Conservation (phyloP, 1,140 invertebrate species). For the Diabrotica undecimpunctata region DNA sequence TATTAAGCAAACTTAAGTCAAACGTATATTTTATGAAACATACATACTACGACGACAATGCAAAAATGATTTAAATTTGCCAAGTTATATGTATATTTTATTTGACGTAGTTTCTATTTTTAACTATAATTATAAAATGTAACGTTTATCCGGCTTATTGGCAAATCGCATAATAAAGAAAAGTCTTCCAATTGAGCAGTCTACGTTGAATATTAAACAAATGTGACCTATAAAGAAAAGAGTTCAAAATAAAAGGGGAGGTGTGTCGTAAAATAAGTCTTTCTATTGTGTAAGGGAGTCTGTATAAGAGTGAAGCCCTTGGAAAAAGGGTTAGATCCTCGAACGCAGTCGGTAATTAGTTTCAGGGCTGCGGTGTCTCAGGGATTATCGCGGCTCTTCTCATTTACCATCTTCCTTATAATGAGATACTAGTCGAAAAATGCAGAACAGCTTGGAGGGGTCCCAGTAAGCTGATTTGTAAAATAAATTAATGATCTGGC, state of each 20-base stretch:
- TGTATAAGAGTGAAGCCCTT: conserved; percentile 13
- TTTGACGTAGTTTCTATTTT: too few species aligned
- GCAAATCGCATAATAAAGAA: too few species aligned
- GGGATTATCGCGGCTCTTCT: conserved; percentile 42
- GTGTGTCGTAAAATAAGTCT: conserved; percentile 20
- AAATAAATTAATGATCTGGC: conserved; percentile 47
- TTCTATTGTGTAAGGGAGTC: conserved; percentile 5
- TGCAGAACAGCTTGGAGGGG: conserved; percentile 37
- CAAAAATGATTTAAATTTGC: too few species aligned
- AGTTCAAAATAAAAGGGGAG: conserved; percentile 13
- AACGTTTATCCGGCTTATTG: too few species aligned
- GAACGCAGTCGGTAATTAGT: conserved; percentile 36
- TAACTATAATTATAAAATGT: too few species aligned
- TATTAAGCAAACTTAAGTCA: too few species aligned
- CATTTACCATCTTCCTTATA: conserved; percentile 40
- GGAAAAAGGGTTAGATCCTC: conserved; percentile 36
- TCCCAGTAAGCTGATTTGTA: conserved; percentile 46
- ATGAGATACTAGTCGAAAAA: conserved; percentile 40
- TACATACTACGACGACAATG: too few species aligned
- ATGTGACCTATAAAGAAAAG: conserved; percentile 26
- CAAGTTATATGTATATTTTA: too few species aligned
- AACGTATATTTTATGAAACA: too few species aligned
- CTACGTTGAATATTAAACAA: conserved; percentile 10
- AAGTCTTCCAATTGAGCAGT: neutral
- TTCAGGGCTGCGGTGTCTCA: conserved; percentile 33